phyloP scores from a whole-genome alignment of 2,113 vertebrate species.

The Spheniscus mendiculus region DNA sequence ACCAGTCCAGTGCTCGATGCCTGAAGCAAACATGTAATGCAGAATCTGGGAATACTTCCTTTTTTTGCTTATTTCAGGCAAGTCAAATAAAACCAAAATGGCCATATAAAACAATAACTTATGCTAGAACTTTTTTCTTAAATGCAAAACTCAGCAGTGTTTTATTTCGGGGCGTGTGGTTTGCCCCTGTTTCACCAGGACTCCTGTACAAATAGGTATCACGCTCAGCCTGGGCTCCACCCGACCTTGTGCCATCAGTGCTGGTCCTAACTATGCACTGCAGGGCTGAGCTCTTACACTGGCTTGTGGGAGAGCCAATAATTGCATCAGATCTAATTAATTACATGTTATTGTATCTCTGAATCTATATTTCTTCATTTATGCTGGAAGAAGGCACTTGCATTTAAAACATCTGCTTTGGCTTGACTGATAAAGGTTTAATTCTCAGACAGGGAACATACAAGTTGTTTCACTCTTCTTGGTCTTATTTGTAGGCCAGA shows the following conservation, averaged over 20 bases:
- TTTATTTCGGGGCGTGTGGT: background rate
- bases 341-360: background rate
- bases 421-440: background rate
- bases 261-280: background rate
- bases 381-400: background rate
- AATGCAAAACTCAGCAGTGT: background rate
- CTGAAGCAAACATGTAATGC: background rate
- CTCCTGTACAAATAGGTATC: background rate
- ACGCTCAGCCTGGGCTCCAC: background rate
- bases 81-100: background rate
- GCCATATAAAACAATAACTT: background rate
- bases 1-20: background rate
- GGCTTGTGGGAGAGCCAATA: background rate
- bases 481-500: background rate
- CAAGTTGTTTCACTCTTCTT: background rate
- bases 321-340: conserved; percentile 21
- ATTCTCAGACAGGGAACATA: background rate
- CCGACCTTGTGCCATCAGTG: background rate
- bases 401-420: background rate
- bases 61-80: background rate
- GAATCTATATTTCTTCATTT: conserved; percentile 23
- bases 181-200: background rate
- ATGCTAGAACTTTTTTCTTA: background rate
- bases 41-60: background rate
- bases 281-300: background rate